Percentiles rank a stretch among this genome's conserved stretches.
Conservation (phyloP, 2,888 invertebrate genomes). For the Argyra leucocephala region DNA sequence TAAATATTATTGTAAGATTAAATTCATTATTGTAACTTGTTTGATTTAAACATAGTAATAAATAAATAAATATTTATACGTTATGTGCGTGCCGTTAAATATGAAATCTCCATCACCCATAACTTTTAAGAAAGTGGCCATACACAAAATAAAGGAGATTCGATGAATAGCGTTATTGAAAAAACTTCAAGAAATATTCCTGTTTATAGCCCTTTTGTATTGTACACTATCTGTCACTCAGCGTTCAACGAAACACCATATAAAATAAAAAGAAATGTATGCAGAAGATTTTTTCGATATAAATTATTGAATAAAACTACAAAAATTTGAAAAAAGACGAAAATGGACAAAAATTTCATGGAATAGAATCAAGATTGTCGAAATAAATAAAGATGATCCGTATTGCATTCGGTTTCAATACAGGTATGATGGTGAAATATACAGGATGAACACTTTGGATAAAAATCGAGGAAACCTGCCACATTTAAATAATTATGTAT, state of each 20-base stretch:
- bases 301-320: no score
- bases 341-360: neutral
- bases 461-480: no score
- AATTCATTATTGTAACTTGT: no score
- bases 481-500: no score
- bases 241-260: conserved; percentile 5
- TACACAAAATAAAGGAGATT: conserved; percentile 17
- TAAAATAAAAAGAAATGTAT: neutral
- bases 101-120: conserved; percentile 12
- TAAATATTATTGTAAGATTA: no score
- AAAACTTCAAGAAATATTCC: neutral
- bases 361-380: conserved; percentile 11
- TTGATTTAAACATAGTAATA: no score
- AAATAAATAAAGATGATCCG: neutral
- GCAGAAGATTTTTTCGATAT: no score
- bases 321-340: neutral
- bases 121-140: conserved; percentile 15
- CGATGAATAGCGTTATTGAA: conserved; percentile 16
- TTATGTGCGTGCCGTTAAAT: conserved; percentile 12
- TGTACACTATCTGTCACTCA: conserved; percentile 11
- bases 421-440: conserved; percentile 6
- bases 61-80: no score
- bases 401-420: neutral
- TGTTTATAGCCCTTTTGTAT: conserved; percentile 13
- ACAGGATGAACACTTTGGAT: neutral